Evolutionary conservation across 2,888 invertebrate species (phyloP).

Genomic region (Macrophya alboannulata): DNA sequence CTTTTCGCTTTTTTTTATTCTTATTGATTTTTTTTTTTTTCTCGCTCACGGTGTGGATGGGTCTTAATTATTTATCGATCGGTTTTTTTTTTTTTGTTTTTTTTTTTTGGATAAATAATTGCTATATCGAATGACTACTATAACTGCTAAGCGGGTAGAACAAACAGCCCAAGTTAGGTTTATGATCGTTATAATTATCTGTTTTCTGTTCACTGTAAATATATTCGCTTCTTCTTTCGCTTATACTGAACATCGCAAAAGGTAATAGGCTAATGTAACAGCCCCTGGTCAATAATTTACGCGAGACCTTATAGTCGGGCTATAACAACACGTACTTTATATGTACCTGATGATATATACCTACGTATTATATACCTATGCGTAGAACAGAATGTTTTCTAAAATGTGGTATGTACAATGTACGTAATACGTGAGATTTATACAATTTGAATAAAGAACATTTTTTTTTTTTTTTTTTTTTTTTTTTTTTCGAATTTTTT

Average conservation of each 20-base stretch:
- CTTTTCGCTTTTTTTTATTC: too few relatives aligned
- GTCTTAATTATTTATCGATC: not conserved
- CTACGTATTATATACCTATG: not conserved
- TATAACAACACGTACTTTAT: not conserved
- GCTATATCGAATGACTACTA: too few relatives aligned
- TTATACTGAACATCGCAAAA: not conserved
- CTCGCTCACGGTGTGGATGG: not conserved
- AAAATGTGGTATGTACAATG: not conserved
- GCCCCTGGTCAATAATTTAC: slow-evolving; percentile 11
- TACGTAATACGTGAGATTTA: too few relatives aligned
- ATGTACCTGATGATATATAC: not conserved
- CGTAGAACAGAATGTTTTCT: not conserved
- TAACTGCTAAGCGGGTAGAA: not conserved
- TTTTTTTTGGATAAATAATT: too few relatives aligned
- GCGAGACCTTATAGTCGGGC: slow-evolving; percentile 9
- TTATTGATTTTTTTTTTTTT: too few relatives aligned
- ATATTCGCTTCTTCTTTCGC: not conserved
- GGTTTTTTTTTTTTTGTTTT: too few relatives aligned
- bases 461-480: too few relatives aligned
- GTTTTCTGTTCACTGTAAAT: not conserved
- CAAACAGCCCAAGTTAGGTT: not conserved
- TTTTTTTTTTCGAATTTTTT: too few relatives aligned
- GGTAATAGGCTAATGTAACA: not conserved
- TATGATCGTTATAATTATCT: not conserved
- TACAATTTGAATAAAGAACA: too few relatives aligned